phyloP scores from a whole-genome alignment of 2,797 vertebrate species.

The Scyliorhinus canicula region DNA sequence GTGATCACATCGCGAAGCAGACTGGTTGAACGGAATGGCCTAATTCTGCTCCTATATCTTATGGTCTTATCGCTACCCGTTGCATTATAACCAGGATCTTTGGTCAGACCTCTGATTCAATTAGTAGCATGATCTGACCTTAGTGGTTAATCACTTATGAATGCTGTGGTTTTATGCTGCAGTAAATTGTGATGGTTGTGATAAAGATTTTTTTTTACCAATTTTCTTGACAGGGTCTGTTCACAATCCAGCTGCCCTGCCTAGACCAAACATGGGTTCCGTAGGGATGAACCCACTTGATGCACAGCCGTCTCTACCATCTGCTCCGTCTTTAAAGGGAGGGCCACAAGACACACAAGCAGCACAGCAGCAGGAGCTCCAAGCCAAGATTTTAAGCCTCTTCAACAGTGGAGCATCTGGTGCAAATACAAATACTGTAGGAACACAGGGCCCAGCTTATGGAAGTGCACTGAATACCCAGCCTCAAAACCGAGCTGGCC shows the following conservation, averaged over 20 bases:
- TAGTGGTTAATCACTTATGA: background rate
- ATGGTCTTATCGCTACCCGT: no score
- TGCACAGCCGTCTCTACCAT: constrained; percentile 27
- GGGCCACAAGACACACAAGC: constrained; percentile 44
- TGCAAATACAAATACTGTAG: constrained; percentile 37
- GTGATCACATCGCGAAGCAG: no score
- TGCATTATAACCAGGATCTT: background rate
- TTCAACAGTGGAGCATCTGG: constrained; percentile 75
- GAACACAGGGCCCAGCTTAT: constrained; percentile 57
- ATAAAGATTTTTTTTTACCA: background rate
- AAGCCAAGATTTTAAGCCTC: constrained; percentile 95
- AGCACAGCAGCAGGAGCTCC: constrained; percentile 78
- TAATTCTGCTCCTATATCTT: no score
- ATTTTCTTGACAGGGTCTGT: constrained; percentile 32
- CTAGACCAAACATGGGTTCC: constrained; percentile 57
- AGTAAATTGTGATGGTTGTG: background rate
- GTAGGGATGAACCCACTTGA: constrained; percentile 56
- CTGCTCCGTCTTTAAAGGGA: constrained; percentile 53
- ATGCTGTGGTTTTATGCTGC: background rate
- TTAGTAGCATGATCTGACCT: background rate
- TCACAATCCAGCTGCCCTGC: constrained; percentile 52
- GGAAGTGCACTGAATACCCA: constrained; percentile 47
- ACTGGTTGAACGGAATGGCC: no score
- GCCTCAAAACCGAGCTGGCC: constrained; percentile 43
- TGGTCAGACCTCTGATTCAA: background rate